Conservation (phyloP, 2,888 invertebrate species). For the Andrena fulva region DNA sequence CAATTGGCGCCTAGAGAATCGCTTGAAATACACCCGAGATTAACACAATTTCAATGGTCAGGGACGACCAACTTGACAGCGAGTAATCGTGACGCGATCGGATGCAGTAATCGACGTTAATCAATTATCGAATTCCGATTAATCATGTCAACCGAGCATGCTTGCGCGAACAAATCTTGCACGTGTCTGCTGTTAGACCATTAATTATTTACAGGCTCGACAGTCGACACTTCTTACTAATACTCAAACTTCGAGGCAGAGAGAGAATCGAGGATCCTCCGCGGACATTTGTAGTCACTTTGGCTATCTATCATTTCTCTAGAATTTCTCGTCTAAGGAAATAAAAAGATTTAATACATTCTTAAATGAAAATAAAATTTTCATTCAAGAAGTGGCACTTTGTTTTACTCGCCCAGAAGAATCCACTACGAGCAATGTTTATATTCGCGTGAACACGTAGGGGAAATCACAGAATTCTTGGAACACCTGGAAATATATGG, state of each 20-base stretch:
- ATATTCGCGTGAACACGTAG: background rate
- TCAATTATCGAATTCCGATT: conserved; percentile 17
- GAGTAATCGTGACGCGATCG: background rate
- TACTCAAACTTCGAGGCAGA: background rate
- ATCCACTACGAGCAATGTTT: background rate
- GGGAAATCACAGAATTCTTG: background rate
- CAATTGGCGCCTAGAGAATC: conserved; percentile 39
- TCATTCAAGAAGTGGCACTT: too few species aligned
- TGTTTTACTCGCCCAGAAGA: background rate
- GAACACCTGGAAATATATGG: background rate
- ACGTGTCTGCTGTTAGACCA: background rate
- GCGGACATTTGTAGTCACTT: too few species aligned
- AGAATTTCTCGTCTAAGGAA: too few species aligned
- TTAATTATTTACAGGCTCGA: background rate
- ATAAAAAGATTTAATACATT: too few species aligned
- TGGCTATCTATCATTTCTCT: too few species aligned
- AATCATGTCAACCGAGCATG: background rate
- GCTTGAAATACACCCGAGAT: conserved; percentile 11
- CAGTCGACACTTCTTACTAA: background rate
- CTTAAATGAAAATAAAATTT: too few species aligned
- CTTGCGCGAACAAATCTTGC: background rate
- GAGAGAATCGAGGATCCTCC: background rate
- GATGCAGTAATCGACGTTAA: conserved; percentile 20
- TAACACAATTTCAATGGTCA: conserved; percentile 44
- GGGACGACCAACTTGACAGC: conserved; percentile 13